These are phyloP conservation scores for Nesoenas mayeri DNA, from an alignment of 2,113 vertebrate genomes.

Conservation along the genomic window DNA sequence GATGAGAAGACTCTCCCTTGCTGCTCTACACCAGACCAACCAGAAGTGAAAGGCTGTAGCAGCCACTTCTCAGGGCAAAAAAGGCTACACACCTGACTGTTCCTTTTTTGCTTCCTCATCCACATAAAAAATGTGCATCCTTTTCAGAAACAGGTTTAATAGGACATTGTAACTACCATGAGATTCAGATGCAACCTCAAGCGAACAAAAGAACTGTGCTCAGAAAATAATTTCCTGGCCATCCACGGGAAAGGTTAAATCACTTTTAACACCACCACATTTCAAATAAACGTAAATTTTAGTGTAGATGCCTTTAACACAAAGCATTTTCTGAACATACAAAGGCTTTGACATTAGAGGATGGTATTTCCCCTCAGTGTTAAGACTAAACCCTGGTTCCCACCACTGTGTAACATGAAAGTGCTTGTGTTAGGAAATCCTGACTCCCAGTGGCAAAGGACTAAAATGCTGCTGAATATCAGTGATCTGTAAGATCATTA, in stretches of 20 bases:
- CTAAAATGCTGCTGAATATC: not conserved
- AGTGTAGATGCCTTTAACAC: not conserved
- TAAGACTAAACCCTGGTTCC: not conserved
- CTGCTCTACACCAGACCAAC: not conserved
- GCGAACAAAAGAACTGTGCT: not conserved
- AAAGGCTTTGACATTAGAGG: not conserved
- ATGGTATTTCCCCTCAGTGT: not conserved
- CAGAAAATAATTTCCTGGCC: not conserved
- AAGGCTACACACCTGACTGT: not conserved
- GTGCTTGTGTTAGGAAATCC: not conserved
- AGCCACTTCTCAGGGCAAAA: not conserved
- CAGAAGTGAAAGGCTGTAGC: not conserved
- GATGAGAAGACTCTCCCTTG: not conserved
- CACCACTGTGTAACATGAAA: not conserved
- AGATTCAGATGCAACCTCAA: not conserved
- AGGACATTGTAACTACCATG: not conserved
- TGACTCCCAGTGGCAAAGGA: conserved; percentile 39
- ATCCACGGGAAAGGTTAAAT: not conserved
- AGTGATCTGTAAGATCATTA: not conserved
- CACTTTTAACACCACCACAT: not conserved
- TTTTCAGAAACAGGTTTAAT: not conserved
- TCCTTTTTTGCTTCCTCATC: not conserved
- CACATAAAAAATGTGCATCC: fast-evolving
- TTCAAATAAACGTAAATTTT: not conserved
- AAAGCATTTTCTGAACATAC: not conserved